Percentiles rank a stretch among this genome's conserved stretches.
These are phyloP conservation scores for Agonopterix heracliana DNA, from an alignment of 2,888 invertebrate species.

Conservation along the genomic window DNA sequence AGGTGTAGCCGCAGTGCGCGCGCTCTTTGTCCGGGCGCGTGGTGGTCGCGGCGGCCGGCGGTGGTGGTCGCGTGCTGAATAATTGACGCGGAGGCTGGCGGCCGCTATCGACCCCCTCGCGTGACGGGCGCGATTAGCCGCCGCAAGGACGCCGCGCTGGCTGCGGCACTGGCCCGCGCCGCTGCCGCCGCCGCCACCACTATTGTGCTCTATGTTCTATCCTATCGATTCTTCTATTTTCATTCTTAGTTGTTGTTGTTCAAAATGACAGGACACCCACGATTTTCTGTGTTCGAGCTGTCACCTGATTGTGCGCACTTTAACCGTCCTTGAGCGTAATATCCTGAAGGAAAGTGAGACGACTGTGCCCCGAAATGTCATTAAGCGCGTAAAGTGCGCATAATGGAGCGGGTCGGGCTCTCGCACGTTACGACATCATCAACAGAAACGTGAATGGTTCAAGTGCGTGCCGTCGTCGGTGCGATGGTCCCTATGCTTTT, in stretches of 20 bases:
- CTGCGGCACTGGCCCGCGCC: conserved; percentile 54
- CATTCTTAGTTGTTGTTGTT: conserved; percentile 2
- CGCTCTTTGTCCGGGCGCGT: conserved; percentile 45
- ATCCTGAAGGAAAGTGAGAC: not conserved
- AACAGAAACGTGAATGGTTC: conserved; percentile 1
- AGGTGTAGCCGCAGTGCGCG: conserved; percentile 56
- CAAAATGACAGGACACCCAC: conserved; percentile 1
- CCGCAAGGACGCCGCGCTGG: conserved; percentile 71
- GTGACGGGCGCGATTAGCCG: conserved; percentile 61
- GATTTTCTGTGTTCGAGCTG: conserved; percentile 1
- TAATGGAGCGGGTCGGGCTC: not conserved
- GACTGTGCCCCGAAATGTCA: not conserved
- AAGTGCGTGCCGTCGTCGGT: no score
- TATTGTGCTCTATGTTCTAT: conserved; percentile 1
- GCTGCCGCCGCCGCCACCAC: conserved; percentile 24
- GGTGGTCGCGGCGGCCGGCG: conserved; percentile 33
- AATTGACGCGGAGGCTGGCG: conserved; percentile 69
- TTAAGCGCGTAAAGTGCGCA: conserved; percentile 6
- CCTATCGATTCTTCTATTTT: not conserved
- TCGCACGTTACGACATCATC: conserved; percentile 6
- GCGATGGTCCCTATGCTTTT: no score
- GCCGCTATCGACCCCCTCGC: conserved; percentile 75
- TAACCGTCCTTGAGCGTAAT: not conserved
- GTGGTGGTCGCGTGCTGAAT: conserved; percentile 60
- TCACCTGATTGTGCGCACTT: conserved; percentile 7